These are phyloP conservation scores for Plusia festucae DNA, from an alignment of 2,888 invertebrate species.

Conservation along the genomic window DNA sequence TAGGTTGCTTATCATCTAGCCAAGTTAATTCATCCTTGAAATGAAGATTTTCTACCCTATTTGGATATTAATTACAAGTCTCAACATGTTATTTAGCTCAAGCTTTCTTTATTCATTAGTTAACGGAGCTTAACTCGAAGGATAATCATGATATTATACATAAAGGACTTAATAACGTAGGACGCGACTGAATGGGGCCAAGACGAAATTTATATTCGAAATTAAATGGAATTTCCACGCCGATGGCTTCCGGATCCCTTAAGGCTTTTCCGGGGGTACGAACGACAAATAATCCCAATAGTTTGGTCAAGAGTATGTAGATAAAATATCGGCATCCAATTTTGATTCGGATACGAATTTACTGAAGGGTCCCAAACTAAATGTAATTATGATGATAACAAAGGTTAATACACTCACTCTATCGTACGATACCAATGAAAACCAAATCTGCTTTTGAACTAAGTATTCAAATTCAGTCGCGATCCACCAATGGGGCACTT, in stretches of 20 bases:
- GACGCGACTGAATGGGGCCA: slow-evolving; percentile 44
- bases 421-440: background rate
- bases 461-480: background rate
- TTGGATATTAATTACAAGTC: slow-evolving; percentile 2
- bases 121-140: slow-evolving; percentile 5
- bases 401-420: background rate
- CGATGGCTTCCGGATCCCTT: slow-evolving; percentile 74
- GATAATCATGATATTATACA: slow-evolving; percentile 12
- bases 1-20: background rate
- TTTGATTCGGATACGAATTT: background rate
- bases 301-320: slow-evolving; percentile 39
- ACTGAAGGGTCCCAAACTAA: no score
- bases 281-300: slow-evolving; percentile 44
- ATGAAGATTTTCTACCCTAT: slow-evolving; percentile 4
- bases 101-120: slow-evolving; percentile 6
- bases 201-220: slow-evolving; percentile 68
- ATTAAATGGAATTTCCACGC: slow-evolving; percentile 83
- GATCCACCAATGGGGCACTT: background rate
- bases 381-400: no score
- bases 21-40: background rate
- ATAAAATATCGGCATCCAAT: background rate
- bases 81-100: slow-evolving; percentile 42
- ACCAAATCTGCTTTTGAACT: background rate
- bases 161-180: slow-evolving; percentile 21
- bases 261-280: slow-evolving; percentile 71